Evolutionary conservation across 2,888 invertebrate species (phyloP).

Genomic region (Electrophaes corylata): DNA sequence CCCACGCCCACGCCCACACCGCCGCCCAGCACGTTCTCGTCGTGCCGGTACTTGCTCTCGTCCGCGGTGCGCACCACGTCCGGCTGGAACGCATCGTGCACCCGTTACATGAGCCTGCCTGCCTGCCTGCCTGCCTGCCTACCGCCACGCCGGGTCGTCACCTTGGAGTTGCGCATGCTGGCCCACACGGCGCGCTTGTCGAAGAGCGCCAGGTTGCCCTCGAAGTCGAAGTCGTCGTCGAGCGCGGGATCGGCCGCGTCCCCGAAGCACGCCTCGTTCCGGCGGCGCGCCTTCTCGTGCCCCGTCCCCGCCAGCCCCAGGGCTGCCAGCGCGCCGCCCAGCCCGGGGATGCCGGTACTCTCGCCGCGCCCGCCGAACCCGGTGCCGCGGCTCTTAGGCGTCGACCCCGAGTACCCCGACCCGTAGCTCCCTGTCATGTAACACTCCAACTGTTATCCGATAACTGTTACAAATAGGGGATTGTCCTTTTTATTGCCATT

Average conservation of each 20-base stretch:
- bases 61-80: conserved; percentile 71
- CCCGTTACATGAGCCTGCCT: too few species aligned
- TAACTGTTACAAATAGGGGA: too few species aligned
- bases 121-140: too few species aligned
- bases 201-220: conserved; percentile 95
- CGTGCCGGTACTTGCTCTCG: conserved; percentile 87
- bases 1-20: conserved; percentile 35
- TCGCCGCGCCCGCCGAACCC: conserved; percentile 21
- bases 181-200: conserved; percentile 87
- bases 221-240: conserved; percentile 95
- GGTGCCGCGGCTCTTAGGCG: conserved; percentile 77
- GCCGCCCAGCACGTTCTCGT: conserved; percentile 90
- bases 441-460: too few species aligned
- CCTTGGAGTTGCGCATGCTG: conserved; percentile 54
- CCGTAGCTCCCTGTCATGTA: conserved; percentile 55
- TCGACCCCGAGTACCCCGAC: conserved; percentile 60
- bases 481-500: too few species aligned
- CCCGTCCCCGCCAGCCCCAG: conserved; percentile 53
- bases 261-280: conserved; percentile 92
- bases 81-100: conserved; percentile 49
- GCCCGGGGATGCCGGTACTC: conserved; percentile 13
- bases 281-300: conserved; percentile 74
- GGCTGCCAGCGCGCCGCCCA: conserved; percentile 53
- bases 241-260: conserved; percentile 86
- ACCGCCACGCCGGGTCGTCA: too few species aligned